These are phyloP conservation scores for Penaeus indicus DNA, from an alignment of 1,140 invertebrate species.

Conservation along the genomic window DNA sequence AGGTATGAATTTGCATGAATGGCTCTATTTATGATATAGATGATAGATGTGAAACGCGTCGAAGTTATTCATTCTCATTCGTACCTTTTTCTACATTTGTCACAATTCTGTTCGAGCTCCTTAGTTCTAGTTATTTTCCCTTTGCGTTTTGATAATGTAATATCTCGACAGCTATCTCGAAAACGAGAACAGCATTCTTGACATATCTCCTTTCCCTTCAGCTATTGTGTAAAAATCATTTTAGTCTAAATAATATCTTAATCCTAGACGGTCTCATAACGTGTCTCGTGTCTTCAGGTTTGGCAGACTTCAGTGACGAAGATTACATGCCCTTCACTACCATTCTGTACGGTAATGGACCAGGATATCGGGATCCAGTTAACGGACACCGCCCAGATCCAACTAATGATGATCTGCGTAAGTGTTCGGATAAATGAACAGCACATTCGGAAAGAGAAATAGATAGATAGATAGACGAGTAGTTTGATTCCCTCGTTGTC, in stretches of 20 bases:
- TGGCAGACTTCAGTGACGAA: constrained; percentile 60
- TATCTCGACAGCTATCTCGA: too few relatives aligned
- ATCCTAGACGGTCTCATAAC: neutral
- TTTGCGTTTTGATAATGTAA: too few relatives aligned
- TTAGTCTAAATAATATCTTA: neutral
- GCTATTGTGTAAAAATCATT: too few relatives aligned
- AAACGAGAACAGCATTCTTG: too few relatives aligned
- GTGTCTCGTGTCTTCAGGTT: constrained; percentile 31
- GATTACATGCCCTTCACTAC: constrained; percentile 85
- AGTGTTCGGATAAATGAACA: constrained; percentile 67
- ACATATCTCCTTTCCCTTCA: too few relatives aligned
- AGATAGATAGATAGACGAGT: neutral
- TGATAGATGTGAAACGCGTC: too few relatives aligned
- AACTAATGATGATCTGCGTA: constrained; percentile 71
- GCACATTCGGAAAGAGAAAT: neutral
- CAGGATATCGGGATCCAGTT: constrained; percentile 71
- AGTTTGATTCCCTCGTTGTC: neutral
- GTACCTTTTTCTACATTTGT: too few relatives aligned
- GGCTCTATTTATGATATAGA: too few relatives aligned
- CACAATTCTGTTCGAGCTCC: too few relatives aligned
- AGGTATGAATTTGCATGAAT: too few relatives aligned
- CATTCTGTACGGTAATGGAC: constrained; percentile 85
- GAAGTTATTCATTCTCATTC: too few relatives aligned
- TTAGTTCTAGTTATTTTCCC: too few relatives aligned
- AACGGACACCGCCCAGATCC: constrained; percentile 69